Evolutionary conservation across 1,140 invertebrate species (phyloP), one percentile per base, ranked within the genome.

Genomic region (Ceratina japonica): DNA sequence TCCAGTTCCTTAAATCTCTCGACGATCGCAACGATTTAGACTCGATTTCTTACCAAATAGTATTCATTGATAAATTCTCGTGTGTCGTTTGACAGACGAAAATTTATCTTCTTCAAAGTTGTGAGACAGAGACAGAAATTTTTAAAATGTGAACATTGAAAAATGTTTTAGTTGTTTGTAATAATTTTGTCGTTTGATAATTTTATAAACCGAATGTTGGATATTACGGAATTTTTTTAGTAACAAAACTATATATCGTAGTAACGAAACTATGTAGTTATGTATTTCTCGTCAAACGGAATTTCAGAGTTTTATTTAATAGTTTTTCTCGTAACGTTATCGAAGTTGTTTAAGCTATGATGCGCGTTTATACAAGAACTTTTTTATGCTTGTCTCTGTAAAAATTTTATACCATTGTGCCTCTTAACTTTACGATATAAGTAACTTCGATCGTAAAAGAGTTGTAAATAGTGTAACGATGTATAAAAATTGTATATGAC

Each of bases 1-100:
- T 84, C 96, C 95, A 75, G 95, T 95, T 68, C 94, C 95, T 87
- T 94, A 51, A 87, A 84, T 66, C 31, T 66, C 37, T 8, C 37
- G 37, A 44, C 37, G 69, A 59, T 69, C 49, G 20, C 2, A 69
- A 31, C 18, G 31, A 66, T 58, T 69, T 61, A 68, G 49, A 74
- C 66, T 71, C 3, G 24, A 58, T 24, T 56, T 56, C 22, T 59
- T 27, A 18, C 31, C 18, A 58, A 72, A 63, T 54, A n/a, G 37
- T 13, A 56, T 68, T 59, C 51, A 72, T 77, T 31, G 18, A 51
- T 51, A 37, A 37, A 22, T n/a, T 69, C 69, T 63, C 56, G 24
- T 51, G 16, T 15, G 44, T 66, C 63, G 5, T 24, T 51, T 10
- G 37, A 44, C 10, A 44, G 37, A 44, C 10, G 37, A 44, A 8